Percentiles rank a stretch among this genome's conserved stretches.
Conservation (phyloP, 2,888 invertebrate genomes). For the Luperina testacea region DNA sequence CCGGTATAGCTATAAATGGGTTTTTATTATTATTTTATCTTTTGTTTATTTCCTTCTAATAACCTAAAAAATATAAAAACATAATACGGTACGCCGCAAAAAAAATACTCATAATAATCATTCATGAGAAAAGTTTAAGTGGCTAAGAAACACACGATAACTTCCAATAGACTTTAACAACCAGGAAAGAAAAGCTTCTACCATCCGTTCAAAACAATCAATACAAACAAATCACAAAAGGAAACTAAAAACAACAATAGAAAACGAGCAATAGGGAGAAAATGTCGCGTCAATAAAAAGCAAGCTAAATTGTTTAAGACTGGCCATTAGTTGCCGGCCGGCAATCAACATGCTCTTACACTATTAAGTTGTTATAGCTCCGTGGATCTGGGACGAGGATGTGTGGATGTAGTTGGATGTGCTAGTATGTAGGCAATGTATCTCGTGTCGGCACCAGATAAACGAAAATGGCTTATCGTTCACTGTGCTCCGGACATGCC, state of each 20-base stretch:
- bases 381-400: conserved; percentile 67
- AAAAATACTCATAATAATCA: not conserved
- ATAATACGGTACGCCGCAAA: not conserved
- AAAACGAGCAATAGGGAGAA: conserved; percentile 69
- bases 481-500: too few species aligned
- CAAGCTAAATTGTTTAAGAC: conserved; percentile 83
- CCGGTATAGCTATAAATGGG: too few species aligned
- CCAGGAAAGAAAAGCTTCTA: not conserved
- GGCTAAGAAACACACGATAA: not conserved
- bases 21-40: not conserved
- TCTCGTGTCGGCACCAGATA: not conserved
- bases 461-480: not conserved
- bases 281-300: conserved; percentile 74
- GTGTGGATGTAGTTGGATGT: conserved; percentile 60
- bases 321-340: conserved; percentile 81
- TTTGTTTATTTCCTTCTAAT: not conserved
- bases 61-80: not conserved
- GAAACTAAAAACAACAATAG: conserved; percentile 57
- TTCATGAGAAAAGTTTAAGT: not conserved
- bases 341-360: conserved; percentile 84
- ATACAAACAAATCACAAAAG: conserved; percentile 49
- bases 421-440: conserved; percentile 27
- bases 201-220: conserved; percentile 13
- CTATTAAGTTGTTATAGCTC: conserved; percentile 86
- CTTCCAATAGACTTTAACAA: not conserved